Conservation (phyloP, 2,888 invertebrate species). For the Lasioglossum oenotherae region DNA sequence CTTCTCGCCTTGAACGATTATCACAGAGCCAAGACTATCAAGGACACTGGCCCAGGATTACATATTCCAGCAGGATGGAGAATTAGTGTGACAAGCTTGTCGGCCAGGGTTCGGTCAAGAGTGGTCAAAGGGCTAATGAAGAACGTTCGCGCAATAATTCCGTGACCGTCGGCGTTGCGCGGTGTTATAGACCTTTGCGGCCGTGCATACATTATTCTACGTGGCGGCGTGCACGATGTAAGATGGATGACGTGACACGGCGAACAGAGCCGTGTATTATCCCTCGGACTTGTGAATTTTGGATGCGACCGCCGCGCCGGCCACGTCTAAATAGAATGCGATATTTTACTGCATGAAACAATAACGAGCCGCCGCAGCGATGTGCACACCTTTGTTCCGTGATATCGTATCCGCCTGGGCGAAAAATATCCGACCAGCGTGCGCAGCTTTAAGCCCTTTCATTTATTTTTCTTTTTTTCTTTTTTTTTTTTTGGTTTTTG, state of each 20-base stretch:
- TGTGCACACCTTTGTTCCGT: slow-evolving; percentile 59
- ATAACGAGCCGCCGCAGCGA: slow-evolving; percentile 59
- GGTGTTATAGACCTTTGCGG: slow-evolving; percentile 33
- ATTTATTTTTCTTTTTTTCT: no score
- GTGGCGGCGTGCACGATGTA: slow-evolving; percentile 42
- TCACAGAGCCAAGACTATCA: background rate
- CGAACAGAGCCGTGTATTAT: slow-evolving; percentile 59
- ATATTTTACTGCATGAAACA: slow-evolving; percentile 73
- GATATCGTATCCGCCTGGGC: slow-evolving; percentile 42
- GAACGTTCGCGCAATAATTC: slow-evolving; percentile 39
- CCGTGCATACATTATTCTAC: slow-evolving; percentile 17
- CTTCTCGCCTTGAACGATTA: background rate
- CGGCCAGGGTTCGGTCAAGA: background rate
- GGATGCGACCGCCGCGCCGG: slow-evolving; percentile 52
- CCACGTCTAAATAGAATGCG: slow-evolving; percentile 74
- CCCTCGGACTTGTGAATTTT: slow-evolving; percentile 71
- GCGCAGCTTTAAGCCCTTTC: background rate
- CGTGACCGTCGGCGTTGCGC: slow-evolving; percentile 30
- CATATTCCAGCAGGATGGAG: background rate
- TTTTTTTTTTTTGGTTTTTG: background rate
- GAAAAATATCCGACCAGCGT: slow-evolving; percentile 6
- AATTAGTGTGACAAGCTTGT: background rate
- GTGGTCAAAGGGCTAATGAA: slow-evolving; percentile 15
- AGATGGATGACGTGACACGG: slow-evolving; percentile 61
- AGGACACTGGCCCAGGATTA: background rate